Evolutionary conservation across 1,140 invertebrate genomes (phyloP), one percentile per base, ranked within the genome.

Genomic region (Cotesia vestalis): DNA sequence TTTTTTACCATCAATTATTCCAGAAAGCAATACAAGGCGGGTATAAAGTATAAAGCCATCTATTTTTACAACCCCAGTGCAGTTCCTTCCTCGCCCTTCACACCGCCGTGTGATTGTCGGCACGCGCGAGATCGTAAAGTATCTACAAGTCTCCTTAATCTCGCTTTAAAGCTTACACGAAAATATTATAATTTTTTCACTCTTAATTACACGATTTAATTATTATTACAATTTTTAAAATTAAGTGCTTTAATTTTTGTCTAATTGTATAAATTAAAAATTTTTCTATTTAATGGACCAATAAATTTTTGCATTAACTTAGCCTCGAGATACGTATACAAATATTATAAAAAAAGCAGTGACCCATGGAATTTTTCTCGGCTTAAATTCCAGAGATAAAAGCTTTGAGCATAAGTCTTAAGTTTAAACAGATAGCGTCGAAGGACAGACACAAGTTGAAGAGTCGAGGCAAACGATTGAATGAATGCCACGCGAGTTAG

Each of bases 401-500:
- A 57, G 51, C 62, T 51, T 55, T 20, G 20, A 17, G 20, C 20
- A 69, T 20, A 60, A 62, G 62, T 35, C 27, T 59, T 46, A 46
- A 46, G 40, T 46, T 8, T 46, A 46, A 46, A 46, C 40, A 46
- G 40, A 46, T 46, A 46, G 40, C 40, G 53, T 35, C 40, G 52
- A 61, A 60, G 71, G 55, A 46, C 46, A 68, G 52, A 53, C 17
- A 67, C n/a, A 73, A 67, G 66, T 57, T 55, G 35, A 73, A 53
- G 52, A 55, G 64, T 55, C 66, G 71, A 52, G 34, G 59, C 17
- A n/a, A 70, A 38, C 52, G 73, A 80, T 81, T 87, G 84, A 87
- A 87, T 87, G 85, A 85, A 87, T 87, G 83, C 82, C 81, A 83
- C 82, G 80, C 81, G 81, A 81, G 84, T 87, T 87, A 87, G 85